A percentile compares a stretch with the other conserved stretches of the same genome.
Conservation (phyloP, 2,113 vertebrate species). For the Sylvicapra grimmia region DNA sequence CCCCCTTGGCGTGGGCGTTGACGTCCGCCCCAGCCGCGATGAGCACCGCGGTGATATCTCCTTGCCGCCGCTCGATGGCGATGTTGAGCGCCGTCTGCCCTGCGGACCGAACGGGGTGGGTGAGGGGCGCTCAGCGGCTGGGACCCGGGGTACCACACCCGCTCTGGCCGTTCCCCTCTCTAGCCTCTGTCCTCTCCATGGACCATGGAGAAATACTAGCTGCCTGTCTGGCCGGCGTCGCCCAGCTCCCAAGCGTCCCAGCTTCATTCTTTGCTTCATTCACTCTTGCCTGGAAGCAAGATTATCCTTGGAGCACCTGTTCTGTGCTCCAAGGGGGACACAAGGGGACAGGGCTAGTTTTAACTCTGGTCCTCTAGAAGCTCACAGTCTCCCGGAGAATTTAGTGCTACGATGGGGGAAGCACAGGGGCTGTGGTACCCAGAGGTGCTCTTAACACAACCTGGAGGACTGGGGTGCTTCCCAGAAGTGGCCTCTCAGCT, state of each 20-base stretch:
- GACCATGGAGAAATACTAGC: neutral
- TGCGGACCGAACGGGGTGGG: neutral
- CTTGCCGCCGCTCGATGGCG: slow-evolving; percentile 83
- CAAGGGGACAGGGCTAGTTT: neutral
- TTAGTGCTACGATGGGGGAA: neutral
- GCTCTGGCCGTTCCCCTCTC: neutral
- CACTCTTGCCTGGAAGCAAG: neutral
- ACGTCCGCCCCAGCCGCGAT: slow-evolving; percentile 83
- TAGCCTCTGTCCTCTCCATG: neutral
- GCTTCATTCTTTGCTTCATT: neutral
- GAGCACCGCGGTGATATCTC: slow-evolving; percentile 78
- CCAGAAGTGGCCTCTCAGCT: neutral
- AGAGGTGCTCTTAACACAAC: neutral
- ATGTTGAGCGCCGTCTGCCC: slow-evolving; percentile 85
- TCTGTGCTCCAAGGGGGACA: neutral
- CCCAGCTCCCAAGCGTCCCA: neutral
- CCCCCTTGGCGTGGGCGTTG: slow-evolving; percentile 79
- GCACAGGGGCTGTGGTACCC: neutral
- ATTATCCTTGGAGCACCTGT: neutral
- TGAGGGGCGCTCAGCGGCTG: neutral
- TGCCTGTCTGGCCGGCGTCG: neutral
- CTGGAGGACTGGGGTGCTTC: fast-evolving
- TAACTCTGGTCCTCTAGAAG: neutral
- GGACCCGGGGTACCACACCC: neutral
- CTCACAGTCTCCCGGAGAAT: neutral